phyloP scores from a whole-genome alignment of 1,140 invertebrate genomes.

The Drosophila nigrodunni region DNA sequence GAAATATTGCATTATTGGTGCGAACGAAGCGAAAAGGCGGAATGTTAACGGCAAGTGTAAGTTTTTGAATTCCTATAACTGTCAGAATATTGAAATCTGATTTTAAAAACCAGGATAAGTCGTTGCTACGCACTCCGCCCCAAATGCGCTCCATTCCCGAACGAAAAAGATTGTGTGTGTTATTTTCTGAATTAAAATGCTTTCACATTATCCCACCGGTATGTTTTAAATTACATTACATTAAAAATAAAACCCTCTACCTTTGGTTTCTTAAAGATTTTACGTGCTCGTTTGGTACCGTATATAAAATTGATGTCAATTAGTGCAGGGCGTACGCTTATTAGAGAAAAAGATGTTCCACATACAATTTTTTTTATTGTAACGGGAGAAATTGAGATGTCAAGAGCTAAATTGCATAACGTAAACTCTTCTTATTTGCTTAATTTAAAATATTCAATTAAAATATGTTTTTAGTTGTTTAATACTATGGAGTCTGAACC shows the following conservation, averaged over 20 bases:
- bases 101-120: conserved; percentile 43
- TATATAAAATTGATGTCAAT: conserved; percentile 38
- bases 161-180: conserved; percentile 32
- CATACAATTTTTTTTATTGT: conserved; percentile 47
- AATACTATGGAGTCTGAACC: background rate
- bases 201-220: conserved; percentile 44
- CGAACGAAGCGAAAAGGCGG: conserved; percentile 33
- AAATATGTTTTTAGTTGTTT: conserved; percentile 1
- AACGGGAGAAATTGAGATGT: conserved; percentile 51
- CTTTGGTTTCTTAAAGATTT: conserved; percentile 28
- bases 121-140: conserved; percentile 47
- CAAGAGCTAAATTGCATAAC: background rate
- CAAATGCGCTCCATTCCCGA: conserved; percentile 34
- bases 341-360: conserved; percentile 37
- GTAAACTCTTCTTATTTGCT: background rate
- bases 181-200: conserved; percentile 48
- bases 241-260: background rate
- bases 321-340: conserved; percentile 35
- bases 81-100: background rate
- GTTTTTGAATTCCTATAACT: background rate
- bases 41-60: conserved; percentile 40
- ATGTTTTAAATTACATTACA: background rate
- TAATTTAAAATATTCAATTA: background rate
- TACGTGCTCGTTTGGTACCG: conserved; percentile 56
- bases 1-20: conserved; percentile 20